Base-by-base conservation (phyloP, 2,113 vertebrate species). In the Edolisoma coerulescens region DNA sequence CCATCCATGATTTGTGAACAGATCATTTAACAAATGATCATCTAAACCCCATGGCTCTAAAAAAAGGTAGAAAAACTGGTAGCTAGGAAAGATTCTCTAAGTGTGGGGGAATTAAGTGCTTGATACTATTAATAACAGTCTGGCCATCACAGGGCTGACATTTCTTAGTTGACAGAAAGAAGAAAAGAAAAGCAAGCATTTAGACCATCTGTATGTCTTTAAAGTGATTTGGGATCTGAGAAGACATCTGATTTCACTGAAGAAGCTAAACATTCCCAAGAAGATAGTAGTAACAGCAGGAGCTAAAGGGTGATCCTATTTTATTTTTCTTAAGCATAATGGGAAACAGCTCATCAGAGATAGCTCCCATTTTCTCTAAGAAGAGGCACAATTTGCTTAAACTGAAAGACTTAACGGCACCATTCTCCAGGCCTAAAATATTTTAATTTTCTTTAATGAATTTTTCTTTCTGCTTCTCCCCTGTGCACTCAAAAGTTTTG, bases 191-290 rank as follows among this genome's bases (percentile, higher is more conserved):
- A 96, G 53, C 56, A 89, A 95, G 53, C 53, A 44, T 93, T 88
- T 82, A 61, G 19, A 64, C 64, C 80, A 92, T 95, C 60, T 96
- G 84, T 81, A 73, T 73, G 61, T 85, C 77, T 95, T 93, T 96
- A 89, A 94, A 93, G 47, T 75, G 76, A 80, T 87, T 88, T 87
- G 52, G 50, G n/a, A 60, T 90, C 68, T 75, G 49, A 68, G 57
- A 73, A 33, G 78, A 84, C 95, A 96, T 93, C 84, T 96, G 93
- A 96, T 95, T 95, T 87, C 93, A 73, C 56, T 92, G 82, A 94
- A 65, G 73, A 71, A 95, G 60, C 64, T 45, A 71, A 85, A 92
- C 42, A 60, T 95, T 93, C 84, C 52, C 63, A 73, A 90, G 89
- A 59, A 96, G 86, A 91, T 50, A 83, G 70, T 41, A 47, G 84